Conservation (phyloP, 2,888 invertebrate species). For the Noctua janthina region DNA sequence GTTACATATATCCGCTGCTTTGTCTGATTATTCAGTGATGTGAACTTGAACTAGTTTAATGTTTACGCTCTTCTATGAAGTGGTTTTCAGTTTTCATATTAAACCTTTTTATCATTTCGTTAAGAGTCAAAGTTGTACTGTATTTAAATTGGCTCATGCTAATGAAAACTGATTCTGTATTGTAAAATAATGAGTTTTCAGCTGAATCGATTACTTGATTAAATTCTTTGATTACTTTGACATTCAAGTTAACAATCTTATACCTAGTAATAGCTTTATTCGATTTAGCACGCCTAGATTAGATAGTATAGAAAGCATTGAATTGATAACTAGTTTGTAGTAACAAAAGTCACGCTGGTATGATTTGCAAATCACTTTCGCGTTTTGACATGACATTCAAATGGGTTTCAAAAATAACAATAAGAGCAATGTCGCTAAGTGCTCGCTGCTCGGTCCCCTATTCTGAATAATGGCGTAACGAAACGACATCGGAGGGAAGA, state of each 20-base stretch:
- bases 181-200: constrained; percentile 10
- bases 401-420: constrained; percentile 81
- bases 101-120: neutral
- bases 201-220: constrained; percentile 12
- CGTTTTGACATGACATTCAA: constrained; percentile 76
- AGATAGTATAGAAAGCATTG: constrained; percentile 41
- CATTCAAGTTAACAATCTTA: constrained; percentile 12
- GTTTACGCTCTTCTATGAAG: neutral
- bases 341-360: constrained; percentile 28
- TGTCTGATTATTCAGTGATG: constrained; percentile 51
- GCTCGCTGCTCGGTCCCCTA: constrained; percentile 73
- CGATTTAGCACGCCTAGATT: constrained; percentile 19
- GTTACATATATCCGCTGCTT: constrained; percentile 67
- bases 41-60: constrained; percentile 48
- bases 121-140: neutral
- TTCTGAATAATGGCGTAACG: constrained; percentile 77
- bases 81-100: neutral
- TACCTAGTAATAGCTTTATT: neutral
- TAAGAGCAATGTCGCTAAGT: constrained; percentile 76
- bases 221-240: constrained; percentile 17
- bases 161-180: constrained; percentile 17
- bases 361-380: constrained; percentile 54
- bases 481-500: constrained; percentile 73
- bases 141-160: neutral
- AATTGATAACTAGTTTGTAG: constrained; percentile 36